phyloP scores from a whole-genome alignment of 2,888 invertebrate species.

The Napeogenes inachia region DNA sequence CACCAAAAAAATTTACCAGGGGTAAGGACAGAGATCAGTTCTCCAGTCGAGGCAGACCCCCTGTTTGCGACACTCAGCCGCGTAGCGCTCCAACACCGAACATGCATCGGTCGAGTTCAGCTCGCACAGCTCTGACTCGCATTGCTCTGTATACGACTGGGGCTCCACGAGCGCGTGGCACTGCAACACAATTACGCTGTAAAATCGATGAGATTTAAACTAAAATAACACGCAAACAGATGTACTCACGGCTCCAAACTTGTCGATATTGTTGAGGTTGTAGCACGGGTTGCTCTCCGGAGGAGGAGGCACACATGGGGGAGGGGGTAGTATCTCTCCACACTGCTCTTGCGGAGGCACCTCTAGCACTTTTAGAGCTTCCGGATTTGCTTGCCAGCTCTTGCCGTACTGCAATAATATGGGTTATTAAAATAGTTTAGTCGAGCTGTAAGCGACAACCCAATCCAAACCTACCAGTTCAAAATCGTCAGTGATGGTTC shows the following conservation, averaged over 20 bases:
- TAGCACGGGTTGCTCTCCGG: slow-evolving; percentile 82
- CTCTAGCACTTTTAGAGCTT: slow-evolving; percentile 60
- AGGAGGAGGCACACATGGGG: slow-evolving; percentile 73
- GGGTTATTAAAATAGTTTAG: neutral
- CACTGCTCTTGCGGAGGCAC: slow-evolving; percentile 68
- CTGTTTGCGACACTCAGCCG: slow-evolving; percentile 81
- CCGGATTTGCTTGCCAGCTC: slow-evolving; percentile 76
- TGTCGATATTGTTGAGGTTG: slow-evolving; percentile 68
- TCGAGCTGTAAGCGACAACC: neutral
- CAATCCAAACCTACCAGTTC: slow-evolving; percentile 70
- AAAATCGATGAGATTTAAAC: neutral
- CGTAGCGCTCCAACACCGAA: slow-evolving; percentile 82
- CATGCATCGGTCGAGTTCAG: slow-evolving; percentile 79
- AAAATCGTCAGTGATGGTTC: slow-evolving; percentile 74
- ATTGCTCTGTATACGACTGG: slow-evolving; percentile 80
- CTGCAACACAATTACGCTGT: slow-evolving; percentile 44
- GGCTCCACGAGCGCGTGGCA: slow-evolving; percentile 87
- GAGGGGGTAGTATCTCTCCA: slow-evolving; percentile 56
- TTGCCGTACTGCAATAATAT: slow-evolving; percentile 59
- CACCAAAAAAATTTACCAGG: slow-evolving; percentile 66
- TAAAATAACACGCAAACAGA: neutral
- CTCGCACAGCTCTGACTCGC: slow-evolving; percentile 82
- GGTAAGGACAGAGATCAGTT: slow-evolving; percentile 79
- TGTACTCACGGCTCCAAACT: slow-evolving; percentile 59
- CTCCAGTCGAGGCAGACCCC: slow-evolving; percentile 88